These are phyloP conservation scores for Planococcus citri DNA, from an alignment of 1,140 invertebrate genomes.

Conservation along the genomic window DNA sequence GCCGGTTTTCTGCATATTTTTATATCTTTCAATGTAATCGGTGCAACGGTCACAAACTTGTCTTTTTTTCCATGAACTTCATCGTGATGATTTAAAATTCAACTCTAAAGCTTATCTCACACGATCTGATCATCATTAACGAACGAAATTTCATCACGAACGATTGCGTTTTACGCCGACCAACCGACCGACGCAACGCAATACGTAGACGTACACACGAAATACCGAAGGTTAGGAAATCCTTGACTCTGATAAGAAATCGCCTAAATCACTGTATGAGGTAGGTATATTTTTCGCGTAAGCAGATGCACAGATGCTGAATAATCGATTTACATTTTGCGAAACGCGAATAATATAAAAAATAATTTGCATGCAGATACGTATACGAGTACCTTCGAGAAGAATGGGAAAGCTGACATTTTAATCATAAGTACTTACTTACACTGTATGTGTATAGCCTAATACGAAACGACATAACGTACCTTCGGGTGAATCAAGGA, in stretches of 20 bases:
- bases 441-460: no score
- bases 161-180: neutral
- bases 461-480: no score
- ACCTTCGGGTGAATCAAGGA: no score
- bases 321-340: neutral
- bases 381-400: no score
- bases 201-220: neutral
- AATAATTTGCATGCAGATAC: no score
- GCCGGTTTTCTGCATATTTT: no score
- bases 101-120: neutral
- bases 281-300: neutral
- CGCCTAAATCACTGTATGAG: conserved; percentile 6
- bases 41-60: no score
- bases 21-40: no score
- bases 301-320: neutral
- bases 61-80: no score
- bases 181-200: neutral
- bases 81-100: no score
- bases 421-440: no score
- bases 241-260: conserved; percentile 18
- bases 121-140: neutral
- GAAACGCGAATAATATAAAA: neutral
- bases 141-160: conserved; percentile 4
- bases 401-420: no score
- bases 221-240: conserved; percentile 10